These are phyloP conservation scores for Saccostrea echinata DNA, from an alignment of 1,140 invertebrate species.

Conservation along the genomic window DNA sequence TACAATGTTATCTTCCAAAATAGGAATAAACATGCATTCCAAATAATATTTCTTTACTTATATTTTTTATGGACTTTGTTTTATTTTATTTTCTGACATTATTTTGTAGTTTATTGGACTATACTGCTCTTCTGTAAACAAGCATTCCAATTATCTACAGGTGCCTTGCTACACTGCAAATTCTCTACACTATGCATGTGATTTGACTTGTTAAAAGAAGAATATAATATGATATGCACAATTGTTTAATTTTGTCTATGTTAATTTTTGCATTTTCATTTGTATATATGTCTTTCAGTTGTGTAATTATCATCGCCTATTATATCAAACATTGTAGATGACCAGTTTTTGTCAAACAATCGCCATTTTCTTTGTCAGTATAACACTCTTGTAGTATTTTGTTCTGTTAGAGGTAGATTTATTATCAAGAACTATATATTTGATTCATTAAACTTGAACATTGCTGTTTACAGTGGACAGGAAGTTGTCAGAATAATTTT, in stretches of 20 bases:
- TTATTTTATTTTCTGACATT: background rate
- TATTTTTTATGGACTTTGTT: background rate
- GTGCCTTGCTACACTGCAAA: background rate
- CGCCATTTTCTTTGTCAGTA: background rate
- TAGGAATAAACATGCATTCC: background rate
- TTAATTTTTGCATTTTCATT: conserved; percentile 36
- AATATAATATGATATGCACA: no score
- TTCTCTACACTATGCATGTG: background rate
- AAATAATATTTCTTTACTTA: background rate
- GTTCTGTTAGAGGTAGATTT: background rate
- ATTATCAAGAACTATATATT: conserved; percentile 14
- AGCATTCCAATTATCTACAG: background rate
- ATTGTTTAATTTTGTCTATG: background rate
- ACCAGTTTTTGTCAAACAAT: background rate
- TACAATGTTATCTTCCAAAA: background rate
- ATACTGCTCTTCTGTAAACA: background rate
- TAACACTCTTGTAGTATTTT: background rate
- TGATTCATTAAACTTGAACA: conserved; percentile 13
- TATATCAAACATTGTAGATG: background rate
- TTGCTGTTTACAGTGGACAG: background rate
- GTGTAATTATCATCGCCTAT: conserved; percentile 33
- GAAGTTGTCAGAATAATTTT: conserved; percentile 2
- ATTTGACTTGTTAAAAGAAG: background rate
- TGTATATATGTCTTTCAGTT: conserved; percentile 37
- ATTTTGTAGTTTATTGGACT: background rate